Percentiles rank a stretch among this genome's conserved stretches.
Evolutionary conservation across 2,797 vertebrate species (phyloP).

Genomic region (Dendrocincla fuliginosa): DNA sequence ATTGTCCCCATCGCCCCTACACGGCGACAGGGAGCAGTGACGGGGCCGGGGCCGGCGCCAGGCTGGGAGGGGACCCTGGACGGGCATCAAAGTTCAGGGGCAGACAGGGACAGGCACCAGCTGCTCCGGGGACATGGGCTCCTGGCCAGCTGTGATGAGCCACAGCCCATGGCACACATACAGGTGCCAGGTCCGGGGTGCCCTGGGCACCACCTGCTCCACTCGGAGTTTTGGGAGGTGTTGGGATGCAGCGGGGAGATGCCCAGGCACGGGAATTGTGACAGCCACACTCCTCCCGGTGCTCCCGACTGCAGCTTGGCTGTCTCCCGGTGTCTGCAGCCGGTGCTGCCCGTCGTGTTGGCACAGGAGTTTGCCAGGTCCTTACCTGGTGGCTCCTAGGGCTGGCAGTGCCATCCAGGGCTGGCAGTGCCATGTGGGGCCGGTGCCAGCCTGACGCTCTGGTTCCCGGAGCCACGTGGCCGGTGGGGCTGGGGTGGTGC

Average conservation of each 20-base stretch:
- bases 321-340: background rate
- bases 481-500: background rate
- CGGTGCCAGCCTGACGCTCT: background rate
- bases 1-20: fast-evolving
- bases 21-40: background rate
- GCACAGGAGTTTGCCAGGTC: background rate
- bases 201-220: background rate
- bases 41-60: background rate
- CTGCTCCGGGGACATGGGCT: background rate
- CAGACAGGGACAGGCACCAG: background rate
- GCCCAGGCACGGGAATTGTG: background rate
- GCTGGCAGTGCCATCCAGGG: background rate
- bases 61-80: background rate
- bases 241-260: background rate
- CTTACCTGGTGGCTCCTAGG: background rate
- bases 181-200: fast-evolving
- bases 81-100: background rate
- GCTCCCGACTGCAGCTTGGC: fast-evolving
- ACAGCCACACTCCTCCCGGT: fast-evolving
- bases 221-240: background rate
- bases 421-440: background rate
- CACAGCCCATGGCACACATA: fast-evolving
- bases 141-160: background rate
- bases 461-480: background rate
- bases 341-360: fast-evolving